These are phyloP conservation scores for Orthonychiurus folsomi DNA, from an alignment of 2,888 invertebrate genomes.

Conservation along the genomic window DNA sequence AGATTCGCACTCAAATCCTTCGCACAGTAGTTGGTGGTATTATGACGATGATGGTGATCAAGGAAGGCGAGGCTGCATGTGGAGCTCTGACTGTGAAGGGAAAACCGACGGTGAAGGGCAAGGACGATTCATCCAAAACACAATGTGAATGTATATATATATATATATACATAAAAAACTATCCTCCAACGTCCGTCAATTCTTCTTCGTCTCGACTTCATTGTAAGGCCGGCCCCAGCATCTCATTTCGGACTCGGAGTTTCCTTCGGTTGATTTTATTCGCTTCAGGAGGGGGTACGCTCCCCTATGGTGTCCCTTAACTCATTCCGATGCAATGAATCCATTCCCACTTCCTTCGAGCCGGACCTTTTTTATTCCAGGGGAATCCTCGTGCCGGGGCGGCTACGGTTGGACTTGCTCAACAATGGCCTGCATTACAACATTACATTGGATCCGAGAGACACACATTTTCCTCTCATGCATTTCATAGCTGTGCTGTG, in stretches of 20 bases:
- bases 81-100: constrained; percentile 17
- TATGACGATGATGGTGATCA: constrained; percentile 19
- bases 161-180: not conserved
- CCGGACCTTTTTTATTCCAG: too few species aligned
- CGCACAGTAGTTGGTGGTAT: constrained; percentile 41
- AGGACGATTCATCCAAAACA: not conserved
- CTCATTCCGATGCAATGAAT: not conserved
- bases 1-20: constrained; percentile 41
- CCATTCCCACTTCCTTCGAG: not conserved
- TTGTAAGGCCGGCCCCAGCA: not conserved
- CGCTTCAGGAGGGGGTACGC: constrained; percentile 40
- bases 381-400: not conserved
- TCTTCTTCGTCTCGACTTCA: not conserved
- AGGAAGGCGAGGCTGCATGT: constrained; percentile 12
- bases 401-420: too few species aligned
- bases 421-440: not conserved
- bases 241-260: not conserved
- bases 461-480: constrained; percentile 23
- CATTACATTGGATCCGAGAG: constrained; percentile 30
- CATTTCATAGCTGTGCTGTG: constrained; percentile 14
- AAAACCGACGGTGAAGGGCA: not conserved
- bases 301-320: constrained; percentile 22
- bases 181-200: not conserved
- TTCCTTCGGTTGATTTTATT: constrained; percentile 41
- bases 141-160: too few species aligned